Base-by-base conservation (phyloP, 2,888 invertebrate genomes). In the Busseola fusca region DNA sequence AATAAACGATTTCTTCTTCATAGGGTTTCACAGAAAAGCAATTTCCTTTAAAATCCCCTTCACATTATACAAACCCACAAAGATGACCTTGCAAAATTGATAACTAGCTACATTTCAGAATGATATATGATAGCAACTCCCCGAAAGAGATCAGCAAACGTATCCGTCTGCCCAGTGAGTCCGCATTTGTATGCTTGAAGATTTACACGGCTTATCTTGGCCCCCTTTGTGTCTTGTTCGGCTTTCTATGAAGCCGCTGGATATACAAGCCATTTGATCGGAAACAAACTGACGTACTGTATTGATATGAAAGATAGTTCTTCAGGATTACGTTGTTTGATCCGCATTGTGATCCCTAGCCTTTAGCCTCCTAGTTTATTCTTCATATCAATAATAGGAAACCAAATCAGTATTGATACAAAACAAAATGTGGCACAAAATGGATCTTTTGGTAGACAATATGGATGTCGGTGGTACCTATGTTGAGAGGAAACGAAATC, bases 171-270 rank as follows among this genome's bases (percentile, higher is more conserved):
- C 82, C 76, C 83, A 76, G 76, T 75, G 85, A 88, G 86, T 86
- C 81, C 84, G 81, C 86, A 88, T 90, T 91, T 90, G 91, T 91
- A 89, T 91, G 88, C 88, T 86, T 81, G 79, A 85, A 91, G 91
- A 90, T 91, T 91, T 89, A 87, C 89, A 89, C 86, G 88, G 88
- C 90, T 89, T 91, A 90, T 90, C 88, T 84, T 70, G 83, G 81
- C 78, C 85, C 85, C 87, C 86, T 89, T 91, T 91, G 89, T 89
- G 87, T 86, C 87, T 88, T 88, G 89, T 89, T 90, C 88, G 86
- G 87, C 86, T 89, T 89, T 85, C 64, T 73, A 77, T 72, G 78
- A 81, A 86, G 83, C 85, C 84, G 74, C 71, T 80, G 80, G 81
- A 85, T 86, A 83, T 82, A 84, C 82, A 81, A 80, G 78, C 83